phyloP scores from a whole-genome alignment of 2,797 vertebrate genomes.

The Sebastes iracundus region DNA sequence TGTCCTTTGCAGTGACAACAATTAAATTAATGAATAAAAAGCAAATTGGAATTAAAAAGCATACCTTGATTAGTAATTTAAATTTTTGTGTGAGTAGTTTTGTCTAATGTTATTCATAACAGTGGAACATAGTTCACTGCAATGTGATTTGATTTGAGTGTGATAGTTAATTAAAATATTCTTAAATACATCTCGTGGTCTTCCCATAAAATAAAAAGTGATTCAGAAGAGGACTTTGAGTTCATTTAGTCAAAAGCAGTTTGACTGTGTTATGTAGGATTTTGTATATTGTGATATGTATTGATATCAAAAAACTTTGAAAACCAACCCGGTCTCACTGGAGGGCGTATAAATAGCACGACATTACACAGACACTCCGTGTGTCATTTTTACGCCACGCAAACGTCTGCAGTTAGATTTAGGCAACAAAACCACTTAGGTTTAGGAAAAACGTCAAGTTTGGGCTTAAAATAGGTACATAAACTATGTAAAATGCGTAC shows the following conservation, averaged over 20 bases:
- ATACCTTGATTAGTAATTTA: background rate
- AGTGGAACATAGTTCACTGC: background rate
- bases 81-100: background rate
- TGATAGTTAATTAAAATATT: background rate
- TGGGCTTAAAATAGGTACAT: too few relatives aligned
- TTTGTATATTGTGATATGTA: background rate
- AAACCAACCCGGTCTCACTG: too few relatives aligned
- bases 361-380: too few relatives aligned
- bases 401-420: too few relatives aligned
- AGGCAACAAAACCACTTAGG: too few relatives aligned
- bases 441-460: too few relatives aligned
- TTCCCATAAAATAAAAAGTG: background rate
- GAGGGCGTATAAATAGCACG: too few relatives aligned
- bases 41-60: background rate
- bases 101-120: background rate
- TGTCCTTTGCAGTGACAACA: background rate
- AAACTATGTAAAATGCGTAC: too few relatives aligned
- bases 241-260: background rate
- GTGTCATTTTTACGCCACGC: too few relatives aligned
- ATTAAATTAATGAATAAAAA: background rate
- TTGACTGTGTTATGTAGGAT: background rate
- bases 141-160: background rate
- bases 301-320: background rate
- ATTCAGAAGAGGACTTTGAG: background rate
- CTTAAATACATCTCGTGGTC: background rate